Evolutionary conservation across 2,888 invertebrate genomes (phyloP), one percentile per base, ranked within the genome.

Genomic region (Heliconius ismenius): DNA sequence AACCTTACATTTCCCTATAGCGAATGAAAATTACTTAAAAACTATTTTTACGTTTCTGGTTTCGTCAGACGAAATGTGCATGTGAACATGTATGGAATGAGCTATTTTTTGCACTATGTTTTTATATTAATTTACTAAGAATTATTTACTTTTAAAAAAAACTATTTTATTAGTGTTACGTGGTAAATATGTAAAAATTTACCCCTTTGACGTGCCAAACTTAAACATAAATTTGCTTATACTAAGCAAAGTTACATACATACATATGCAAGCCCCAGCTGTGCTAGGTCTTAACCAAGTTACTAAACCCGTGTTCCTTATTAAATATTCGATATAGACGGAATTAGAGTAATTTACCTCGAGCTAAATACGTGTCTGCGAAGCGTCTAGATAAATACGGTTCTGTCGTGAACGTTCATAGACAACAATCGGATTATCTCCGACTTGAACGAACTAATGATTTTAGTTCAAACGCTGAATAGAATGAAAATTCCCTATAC

Each of bases 361-460:
- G 54, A 74, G 69, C 43, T 72, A 75, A 73, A 73, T 73, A 73
- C 62, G 73, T 73, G 73, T 62, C 73, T 73, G 69, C 32, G 73
- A 73, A 73, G 62, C 73, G 73, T 73, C 62, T 76, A 60, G 72
- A 79, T 73, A 75, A 75, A 75, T 79, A 76, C 60, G 68, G 68
- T 64, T 58, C 49, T 79, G 73, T 77, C 73, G 63, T 74, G 67
- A 76, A 68, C 78, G 73, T 75, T 78, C 76, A 73, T 68, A 80
- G 79, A 76, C 78, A 79, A 84, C 84, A 86, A 87, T 85, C 83
- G 81, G 86, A 86, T 86, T 86, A 86, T 83, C 84, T 81, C 74
- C 75, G 76, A 80, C 81, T 81, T 79, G 76, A 79, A 77, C 75
- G 81, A 77, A 81, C 81, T 84, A 84, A 86, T 84, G 82, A 85